These are phyloP conservation scores for Conomelus anceps DNA, from an alignment of 2,888 invertebrate species.

Conservation along the genomic window DNA sequence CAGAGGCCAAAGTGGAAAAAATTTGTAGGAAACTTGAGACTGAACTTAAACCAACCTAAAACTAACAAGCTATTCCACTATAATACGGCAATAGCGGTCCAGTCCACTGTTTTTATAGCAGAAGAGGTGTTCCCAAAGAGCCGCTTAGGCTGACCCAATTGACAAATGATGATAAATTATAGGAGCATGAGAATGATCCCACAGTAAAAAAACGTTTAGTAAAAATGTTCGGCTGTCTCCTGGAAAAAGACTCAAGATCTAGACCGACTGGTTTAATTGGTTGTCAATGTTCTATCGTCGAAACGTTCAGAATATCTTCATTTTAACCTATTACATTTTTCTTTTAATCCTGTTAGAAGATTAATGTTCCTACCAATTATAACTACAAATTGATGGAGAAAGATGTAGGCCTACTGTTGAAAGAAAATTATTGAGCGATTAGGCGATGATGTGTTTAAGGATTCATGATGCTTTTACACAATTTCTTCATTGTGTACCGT, in stretches of 20 bases:
- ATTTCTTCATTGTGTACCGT: too few species aligned
- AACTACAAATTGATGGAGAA: background rate
- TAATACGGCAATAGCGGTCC: background rate
- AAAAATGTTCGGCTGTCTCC: background rate
- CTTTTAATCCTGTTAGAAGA: background rate
- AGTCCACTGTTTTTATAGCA: background rate
- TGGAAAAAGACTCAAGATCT: background rate
- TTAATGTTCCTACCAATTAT: background rate
- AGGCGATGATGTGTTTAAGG: too few species aligned
- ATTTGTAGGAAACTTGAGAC: background rate
- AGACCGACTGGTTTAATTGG: background rate
- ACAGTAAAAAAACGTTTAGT: background rate
- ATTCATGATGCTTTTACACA: too few species aligned
- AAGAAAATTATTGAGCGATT: too few species aligned
- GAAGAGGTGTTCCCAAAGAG: background rate
- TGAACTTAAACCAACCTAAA: too few species aligned
- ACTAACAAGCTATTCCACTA: background rate
- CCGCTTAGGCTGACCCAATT: background rate
- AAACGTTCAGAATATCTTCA: background rate
- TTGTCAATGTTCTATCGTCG: background rate
- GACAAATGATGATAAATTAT: background rate
- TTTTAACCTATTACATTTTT: background rate
- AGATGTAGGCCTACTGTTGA: too few species aligned
- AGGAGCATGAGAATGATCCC: background rate
- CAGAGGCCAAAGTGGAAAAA: background rate